Base-by-base conservation (phyloP, 1,140 invertebrate species). In the Macrocentrus cingulum region DNA sequence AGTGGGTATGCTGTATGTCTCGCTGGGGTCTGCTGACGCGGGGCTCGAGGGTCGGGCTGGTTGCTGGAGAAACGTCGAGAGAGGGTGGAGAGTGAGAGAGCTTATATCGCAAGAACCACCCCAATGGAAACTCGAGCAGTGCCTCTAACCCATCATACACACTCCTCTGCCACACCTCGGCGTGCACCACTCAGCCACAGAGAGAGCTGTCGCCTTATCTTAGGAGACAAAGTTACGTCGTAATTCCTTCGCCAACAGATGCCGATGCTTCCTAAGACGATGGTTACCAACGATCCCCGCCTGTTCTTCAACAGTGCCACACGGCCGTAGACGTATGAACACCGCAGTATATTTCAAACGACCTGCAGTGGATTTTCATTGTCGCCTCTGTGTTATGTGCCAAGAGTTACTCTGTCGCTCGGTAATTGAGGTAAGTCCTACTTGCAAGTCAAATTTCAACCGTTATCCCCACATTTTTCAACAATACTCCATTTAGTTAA, bases 201-300 rank as follows among this genome's bases (percentile, higher is more conserved):
- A 74, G 64, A 63, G 68, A 66, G 62, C 62, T 68, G 67, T 66
- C 71, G 46, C 71, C 71, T 74, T 74, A 76, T 77, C 74, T 77
- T 74, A 68, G 62, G 62, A 74, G 73, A 76, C 76, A 75, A 79
- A 80, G 70, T 80, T 79, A 74, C 70, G 70, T 77, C 76, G 75
- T 77, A 79, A 77, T 77, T 80, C 76, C 75, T 72, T 77, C 76
- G 71, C 65, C 74, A 79, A 75, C 75, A 79, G 76, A 77, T 79
- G 75, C 75, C 73, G 70, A 77, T 77, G 72, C 63, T 61, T 68
- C 46, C 67, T 74, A 76, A 77, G 71, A 76, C 74, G 69, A 55
- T 62, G 55, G 23, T 58, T 50, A 39, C 8, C 20, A 36, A 22
- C 25, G 22, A 8, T 41, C 22, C 32, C 34, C 49, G 34, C 46